Conservation (phyloP, 2,113 vertebrate genomes). For the Oreotrochilus melanogaster region DNA sequence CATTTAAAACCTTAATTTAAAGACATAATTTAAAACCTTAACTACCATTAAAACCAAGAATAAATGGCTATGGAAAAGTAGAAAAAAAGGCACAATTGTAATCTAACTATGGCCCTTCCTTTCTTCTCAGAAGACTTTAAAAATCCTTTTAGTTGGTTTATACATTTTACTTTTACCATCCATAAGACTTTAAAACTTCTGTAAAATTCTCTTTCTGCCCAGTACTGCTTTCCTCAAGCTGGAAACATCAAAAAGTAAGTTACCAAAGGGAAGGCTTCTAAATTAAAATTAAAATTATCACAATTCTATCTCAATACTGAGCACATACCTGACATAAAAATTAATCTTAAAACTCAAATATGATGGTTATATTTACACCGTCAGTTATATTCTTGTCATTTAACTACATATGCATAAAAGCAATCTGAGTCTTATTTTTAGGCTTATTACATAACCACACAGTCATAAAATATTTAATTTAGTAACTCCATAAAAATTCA, state of each 20-base stretch:
- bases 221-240: neutral
- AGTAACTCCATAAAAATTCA: neutral
- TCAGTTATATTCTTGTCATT: fast-evolving
- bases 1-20: neutral
- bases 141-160: neutral
- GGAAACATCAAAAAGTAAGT: neutral
- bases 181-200: neutral
- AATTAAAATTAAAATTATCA: neutral
- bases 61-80: neutral
- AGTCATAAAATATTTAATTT: neutral
- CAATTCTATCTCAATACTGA: neutral
- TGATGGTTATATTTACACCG: neutral
- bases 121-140: neutral
- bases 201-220: neutral
- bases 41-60: neutral
- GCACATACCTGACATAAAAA: neutral
- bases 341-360: neutral
- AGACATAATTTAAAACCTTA: neutral
- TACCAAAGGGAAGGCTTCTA: neutral
- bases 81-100: neutral
- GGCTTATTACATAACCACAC: neutral
- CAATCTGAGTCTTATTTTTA: neutral
- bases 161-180: neutral
- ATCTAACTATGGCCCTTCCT: neutral
- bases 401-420: neutral